Evolutionary conservation across 64 coral and sea anemone species (phyloP).

Genomic region (Pocillopora damicornis): DNA sequence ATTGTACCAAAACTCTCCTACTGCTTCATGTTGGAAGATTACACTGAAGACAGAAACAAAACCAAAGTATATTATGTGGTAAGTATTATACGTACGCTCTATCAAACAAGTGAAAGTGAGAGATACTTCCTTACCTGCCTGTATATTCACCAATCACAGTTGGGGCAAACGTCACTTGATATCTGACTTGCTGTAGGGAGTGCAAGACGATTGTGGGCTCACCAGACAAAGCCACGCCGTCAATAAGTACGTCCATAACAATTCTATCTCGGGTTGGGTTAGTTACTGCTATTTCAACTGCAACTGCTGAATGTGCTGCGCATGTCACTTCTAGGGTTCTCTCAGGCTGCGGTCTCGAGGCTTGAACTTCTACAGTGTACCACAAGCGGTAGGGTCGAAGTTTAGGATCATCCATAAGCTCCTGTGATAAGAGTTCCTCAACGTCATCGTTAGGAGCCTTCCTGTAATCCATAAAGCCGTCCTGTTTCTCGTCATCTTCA

Average conservation of each 20-base stretch:
- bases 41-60: slow-evolving; percentile 51
- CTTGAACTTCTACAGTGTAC: slow-evolving; percentile 85
- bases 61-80: not conserved
- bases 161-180: slow-evolving; percentile 73
- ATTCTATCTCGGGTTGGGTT: slow-evolving; percentile 85
- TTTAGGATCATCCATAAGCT: not conserved
- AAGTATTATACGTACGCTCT: not conserved
- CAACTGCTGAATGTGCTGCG: slow-evolving; percentile 71
- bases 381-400: slow-evolving; percentile 66
- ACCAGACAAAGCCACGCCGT: slow-evolving; percentile 76
- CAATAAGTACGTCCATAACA: slow-evolving; percentile 70
- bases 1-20: slow-evolving; percentile 95
- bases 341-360: slow-evolving; percentile 68
- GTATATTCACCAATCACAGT: slow-evolving; percentile 71
- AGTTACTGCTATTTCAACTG: slow-evolving; percentile 84
- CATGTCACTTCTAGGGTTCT: slow-evolving; percentile 82
- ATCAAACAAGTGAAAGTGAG: not conserved
- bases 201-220: slow-evolving; percentile 64
- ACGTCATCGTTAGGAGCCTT: not conserved
- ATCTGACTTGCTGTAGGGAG: slow-evolving; percentile 68
- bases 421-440: slow-evolving; percentile 14
- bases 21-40: slow-evolving; percentile 68
- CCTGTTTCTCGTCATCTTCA: slow-evolving; percentile 55
- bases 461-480: slow-evolving; percentile 1
- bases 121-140: slow-evolving; percentile 62